Percentiles rank a stretch among this genome's conserved stretches.
Conservation (phyloP, 2,113 vertebrate genomes). For the Periophthalmodon schlosseri region DNA sequence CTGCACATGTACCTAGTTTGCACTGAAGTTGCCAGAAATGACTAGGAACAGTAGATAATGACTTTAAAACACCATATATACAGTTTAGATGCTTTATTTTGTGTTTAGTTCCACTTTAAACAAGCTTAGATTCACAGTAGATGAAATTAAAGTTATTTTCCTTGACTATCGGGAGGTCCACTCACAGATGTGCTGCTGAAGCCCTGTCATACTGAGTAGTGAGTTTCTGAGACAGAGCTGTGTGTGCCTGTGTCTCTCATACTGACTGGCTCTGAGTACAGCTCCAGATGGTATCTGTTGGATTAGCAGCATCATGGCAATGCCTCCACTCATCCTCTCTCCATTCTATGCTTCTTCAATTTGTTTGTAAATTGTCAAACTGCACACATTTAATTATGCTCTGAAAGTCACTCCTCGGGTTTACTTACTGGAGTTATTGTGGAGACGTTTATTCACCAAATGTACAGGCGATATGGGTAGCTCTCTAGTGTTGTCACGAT, state of each 20-base stretch:
- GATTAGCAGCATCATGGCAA: constrained; percentile 54
- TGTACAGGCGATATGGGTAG: neutral
- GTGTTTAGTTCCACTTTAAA: no score
- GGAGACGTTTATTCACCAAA: neutral
- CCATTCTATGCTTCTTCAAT: constrained; percentile 30
- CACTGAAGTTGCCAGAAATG: no score
- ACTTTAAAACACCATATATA: no score
- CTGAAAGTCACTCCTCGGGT: constrained; percentile 31
- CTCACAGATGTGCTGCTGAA: constrained; percentile 1
- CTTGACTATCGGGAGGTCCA: neutral
- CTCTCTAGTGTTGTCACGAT: neutral
- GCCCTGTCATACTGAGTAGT: neutral
- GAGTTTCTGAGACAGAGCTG: constrained; percentile 25
- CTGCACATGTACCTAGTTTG: no score
- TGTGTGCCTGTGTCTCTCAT: constrained; percentile 30
- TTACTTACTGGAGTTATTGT: constrained; percentile 23
- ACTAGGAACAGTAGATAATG: no score
- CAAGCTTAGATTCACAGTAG: neutral
- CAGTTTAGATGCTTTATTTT: no score
- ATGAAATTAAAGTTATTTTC: neutral
- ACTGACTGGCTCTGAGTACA: constrained; percentile 55
- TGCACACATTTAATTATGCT: constrained; percentile 53
- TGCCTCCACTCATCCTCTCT: constrained; percentile 47
- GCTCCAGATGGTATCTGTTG: constrained; percentile 71
- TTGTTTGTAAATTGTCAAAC: constrained; percentile 32